Evolutionary conservation across 2,888 invertebrate genomes (phyloP).

Genomic region (Pycnomerus fuliginosus): DNA sequence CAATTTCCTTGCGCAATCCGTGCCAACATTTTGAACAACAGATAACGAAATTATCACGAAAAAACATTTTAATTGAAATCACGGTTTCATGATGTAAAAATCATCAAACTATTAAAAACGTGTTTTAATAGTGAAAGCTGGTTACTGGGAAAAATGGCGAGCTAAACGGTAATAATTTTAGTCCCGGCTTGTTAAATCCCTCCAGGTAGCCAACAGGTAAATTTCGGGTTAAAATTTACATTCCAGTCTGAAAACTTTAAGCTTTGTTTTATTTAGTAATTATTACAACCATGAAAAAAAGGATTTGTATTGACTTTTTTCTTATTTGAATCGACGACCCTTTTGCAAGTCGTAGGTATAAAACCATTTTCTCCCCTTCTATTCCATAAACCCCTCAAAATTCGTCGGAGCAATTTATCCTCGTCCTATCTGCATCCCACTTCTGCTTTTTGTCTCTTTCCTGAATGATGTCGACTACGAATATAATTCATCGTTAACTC

Average conservation of each 20-base stretch:
- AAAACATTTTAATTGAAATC: no score
- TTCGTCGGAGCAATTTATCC: background rate
- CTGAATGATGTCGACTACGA: background rate
- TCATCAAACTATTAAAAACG: background rate
- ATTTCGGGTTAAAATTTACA: no score
- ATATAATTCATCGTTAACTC: no score
- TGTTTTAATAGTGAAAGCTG: background rate
- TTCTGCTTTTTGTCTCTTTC: background rate
- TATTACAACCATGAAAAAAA: background rate
- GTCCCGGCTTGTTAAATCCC: background rate
- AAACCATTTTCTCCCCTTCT: background rate
- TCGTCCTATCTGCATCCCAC: background rate
- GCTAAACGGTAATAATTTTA: background rate
- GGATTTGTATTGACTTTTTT: background rate
- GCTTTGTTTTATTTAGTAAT: slow-evolving; percentile 1
- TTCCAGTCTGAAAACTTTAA: no score
- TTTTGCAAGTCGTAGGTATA: background rate
- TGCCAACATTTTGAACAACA: no score
- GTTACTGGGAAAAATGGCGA: background rate
- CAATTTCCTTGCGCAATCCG: no score
- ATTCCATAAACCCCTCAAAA: slow-evolving; percentile 1
- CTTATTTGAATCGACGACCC: no score
- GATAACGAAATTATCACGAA: no score
- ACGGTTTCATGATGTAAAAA: no score
- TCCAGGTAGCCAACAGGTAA: background rate